phyloP scores from a whole-genome alignment of 53 echinoderm and acorn worm genomes.

The Holothuria leucospilota region DNA sequence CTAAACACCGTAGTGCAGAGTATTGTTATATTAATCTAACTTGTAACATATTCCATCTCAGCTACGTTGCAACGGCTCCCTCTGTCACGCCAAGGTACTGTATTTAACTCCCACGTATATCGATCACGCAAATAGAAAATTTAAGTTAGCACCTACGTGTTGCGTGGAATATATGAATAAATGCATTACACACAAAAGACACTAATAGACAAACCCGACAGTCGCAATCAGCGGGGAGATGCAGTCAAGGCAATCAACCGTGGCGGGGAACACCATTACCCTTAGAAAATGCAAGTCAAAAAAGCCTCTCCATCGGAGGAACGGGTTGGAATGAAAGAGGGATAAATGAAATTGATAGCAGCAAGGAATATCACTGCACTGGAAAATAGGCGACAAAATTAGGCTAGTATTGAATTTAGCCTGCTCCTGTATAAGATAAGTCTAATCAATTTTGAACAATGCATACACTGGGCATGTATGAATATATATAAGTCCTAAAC shows the following conservation, averaged over 20 bases:
- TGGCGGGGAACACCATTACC: not conserved
- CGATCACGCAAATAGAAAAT: not conserved
- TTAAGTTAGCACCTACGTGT: slow-evolving; percentile 24
- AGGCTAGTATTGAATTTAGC: too few species aligned
- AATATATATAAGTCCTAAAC: too few species aligned
- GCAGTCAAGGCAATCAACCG: not conserved
- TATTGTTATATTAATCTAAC: not conserved
- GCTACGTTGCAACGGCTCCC: not conserved
- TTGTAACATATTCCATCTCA: not conserved
- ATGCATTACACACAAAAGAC: not conserved
- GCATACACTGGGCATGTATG: too few species aligned
- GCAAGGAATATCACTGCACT: too few species aligned
- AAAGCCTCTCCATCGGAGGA: too few species aligned
- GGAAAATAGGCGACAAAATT: too few species aligned
- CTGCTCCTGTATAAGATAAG: too few species aligned
- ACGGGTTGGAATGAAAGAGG: too few species aligned
- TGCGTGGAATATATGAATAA: slow-evolving; percentile 32
- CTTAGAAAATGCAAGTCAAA: too few species aligned
- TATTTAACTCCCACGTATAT: slow-evolving; percentile 25
- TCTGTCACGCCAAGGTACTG: not conserved
- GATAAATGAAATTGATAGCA: too few species aligned
- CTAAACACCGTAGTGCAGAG: too few species aligned
- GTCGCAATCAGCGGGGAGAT: slow-evolving; percentile 1
- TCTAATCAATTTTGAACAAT: too few species aligned
- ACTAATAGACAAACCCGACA: not conserved